These are phyloP conservation scores for Patella caerulea DNA, from an alignment of 2,888 invertebrate genomes.

Conservation along the genomic window DNA sequence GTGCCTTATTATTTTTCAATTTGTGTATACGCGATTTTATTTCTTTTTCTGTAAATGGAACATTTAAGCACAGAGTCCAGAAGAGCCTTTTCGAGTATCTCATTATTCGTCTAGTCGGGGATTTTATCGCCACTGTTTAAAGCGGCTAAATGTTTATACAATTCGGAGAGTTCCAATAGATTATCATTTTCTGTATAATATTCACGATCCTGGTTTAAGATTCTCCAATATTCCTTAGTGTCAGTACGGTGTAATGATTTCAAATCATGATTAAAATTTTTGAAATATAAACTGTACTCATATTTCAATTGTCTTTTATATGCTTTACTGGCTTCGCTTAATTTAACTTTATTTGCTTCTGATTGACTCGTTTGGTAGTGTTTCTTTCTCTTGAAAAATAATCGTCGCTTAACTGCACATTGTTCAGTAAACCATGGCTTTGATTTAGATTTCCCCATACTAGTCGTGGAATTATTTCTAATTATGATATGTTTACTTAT, in stretches of 20 bases:
- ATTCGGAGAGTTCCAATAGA: neutral
- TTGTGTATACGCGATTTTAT: neutral
- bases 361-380: neutral
- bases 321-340: neutral
- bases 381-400: neutral
- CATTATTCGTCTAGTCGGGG: neutral
- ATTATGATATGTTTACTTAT: too few species aligned
- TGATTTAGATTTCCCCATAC: neutral
- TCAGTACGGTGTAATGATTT: neutral
- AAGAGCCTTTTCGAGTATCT: neutral
- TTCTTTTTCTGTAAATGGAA: slow-evolving; percentile 17
- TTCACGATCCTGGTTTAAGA: neutral
- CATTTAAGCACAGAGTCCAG: neutral
- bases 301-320: neutral
- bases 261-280: neutral
- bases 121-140: neutral
- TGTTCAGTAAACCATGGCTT: slow-evolving; percentile 3
- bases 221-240: neutral
- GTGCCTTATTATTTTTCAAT: slow-evolving; percentile 19
- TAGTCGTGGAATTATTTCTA: neutral
- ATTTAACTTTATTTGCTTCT: neutral
- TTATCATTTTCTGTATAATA: neutral
- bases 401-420: neutral
- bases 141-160: neutral
- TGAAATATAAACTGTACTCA: neutral